Evolutionary conservation across 1,140 invertebrate species (phyloP), one percentile per base, ranked within the genome.

Genomic region (Drosophila mauritiana): DNA sequence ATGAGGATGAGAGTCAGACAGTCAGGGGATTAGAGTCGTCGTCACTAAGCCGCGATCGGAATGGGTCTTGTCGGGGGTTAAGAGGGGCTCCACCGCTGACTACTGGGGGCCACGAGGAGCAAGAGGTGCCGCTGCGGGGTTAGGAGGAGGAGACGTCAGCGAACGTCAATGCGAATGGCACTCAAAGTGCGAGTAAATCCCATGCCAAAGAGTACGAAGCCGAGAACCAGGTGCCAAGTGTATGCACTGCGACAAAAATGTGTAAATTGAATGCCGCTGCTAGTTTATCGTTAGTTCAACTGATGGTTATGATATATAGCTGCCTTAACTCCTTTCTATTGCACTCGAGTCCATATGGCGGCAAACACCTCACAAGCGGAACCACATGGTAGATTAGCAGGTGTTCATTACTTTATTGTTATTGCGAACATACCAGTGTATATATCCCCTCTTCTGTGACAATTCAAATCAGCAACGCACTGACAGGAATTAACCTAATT

Each of bases 401-500:
- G 46, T 65, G 65, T 48, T 17, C 52, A 56, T 56, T 61, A 43
- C n/a, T 64, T 34, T 34, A 36, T 11, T 49, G 54, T 49, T 48
- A 61, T 61, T 39, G 22, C 34, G 7, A 22, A 22, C 15, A 31
- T 37, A 13, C 17, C 59, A 45, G 55, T 64, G 61, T 12, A 62
- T 20, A 22, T 13, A 57, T 20, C 48, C 36, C 36, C 51, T 37
- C 40, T 36, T 42, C 39, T 51, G 68, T 63, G 56, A 67, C 73
- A 77, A 77, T 58, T 77, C 48, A 59, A 61, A 77, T 84, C 84
- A 89, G 84, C 80, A 80, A 80, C 82, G 69, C 88, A 76, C 68
- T 88, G 88, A 83, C 83, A 75, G 88, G 88, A 88, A 88, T 91
- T 91, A 91, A 90, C 88, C 88, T 88, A 91, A 91, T 91, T 91